These are phyloP conservation scores for Pipistrellus pygmaeus DNA, from an alignment of 2,797 vertebrate species.

Conservation along the genomic window DNA sequence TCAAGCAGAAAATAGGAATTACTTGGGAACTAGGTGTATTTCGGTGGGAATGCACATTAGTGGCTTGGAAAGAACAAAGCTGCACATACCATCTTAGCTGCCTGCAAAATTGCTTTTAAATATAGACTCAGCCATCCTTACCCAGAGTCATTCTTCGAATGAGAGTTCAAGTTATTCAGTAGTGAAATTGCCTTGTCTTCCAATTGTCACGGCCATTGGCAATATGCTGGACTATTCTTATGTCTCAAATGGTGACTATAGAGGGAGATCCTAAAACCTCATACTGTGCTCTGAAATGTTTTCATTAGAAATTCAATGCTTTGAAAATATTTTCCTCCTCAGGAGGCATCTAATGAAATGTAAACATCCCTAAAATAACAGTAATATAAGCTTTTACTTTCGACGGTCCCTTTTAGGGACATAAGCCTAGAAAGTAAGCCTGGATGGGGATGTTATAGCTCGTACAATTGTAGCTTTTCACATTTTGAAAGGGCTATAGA, in stretches of 20 bases:
- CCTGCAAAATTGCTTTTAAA: conserved; percentile 20
- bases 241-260: background rate
- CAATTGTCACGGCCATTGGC: background rate
- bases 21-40: background rate
- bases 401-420: background rate
- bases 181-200: background rate
- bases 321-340: background rate
- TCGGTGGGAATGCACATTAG: background rate
- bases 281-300: conserved; percentile 4
- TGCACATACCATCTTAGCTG: background rate
- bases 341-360: background rate
- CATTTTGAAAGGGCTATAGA: background rate
- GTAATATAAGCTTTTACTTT: background rate
- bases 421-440: background rate
- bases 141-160: background rate
- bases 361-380: background rate
- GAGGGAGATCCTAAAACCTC: background rate
- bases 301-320: conserved; percentile 9
- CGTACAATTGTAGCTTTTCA: background rate
- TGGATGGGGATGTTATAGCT: background rate
- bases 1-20: conserved; percentile 6
- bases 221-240: background rate
- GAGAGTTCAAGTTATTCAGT: background rate
- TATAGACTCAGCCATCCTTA: background rate
- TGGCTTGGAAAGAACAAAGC: background rate